These are phyloP conservation scores for Pyrgilauda ruficollis DNA, from an alignment of 2,113 vertebrate genomes.

Conservation along the genomic window DNA sequence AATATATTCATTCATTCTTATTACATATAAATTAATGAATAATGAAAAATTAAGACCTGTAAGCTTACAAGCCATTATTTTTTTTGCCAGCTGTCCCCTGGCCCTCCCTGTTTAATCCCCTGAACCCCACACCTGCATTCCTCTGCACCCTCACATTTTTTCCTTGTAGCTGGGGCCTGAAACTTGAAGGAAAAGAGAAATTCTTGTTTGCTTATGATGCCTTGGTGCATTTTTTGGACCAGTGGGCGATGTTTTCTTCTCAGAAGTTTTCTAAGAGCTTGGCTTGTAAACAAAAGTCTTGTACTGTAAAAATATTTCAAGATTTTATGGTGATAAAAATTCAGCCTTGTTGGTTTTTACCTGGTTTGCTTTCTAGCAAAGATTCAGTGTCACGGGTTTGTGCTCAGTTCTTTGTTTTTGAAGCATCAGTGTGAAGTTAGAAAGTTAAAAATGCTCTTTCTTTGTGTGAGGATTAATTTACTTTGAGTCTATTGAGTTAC, in stretches of 20 bases:
- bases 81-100: neutral
- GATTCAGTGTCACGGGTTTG: rapidly evolving
- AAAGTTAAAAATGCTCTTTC: rapidly evolving
- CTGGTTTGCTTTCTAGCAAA: rapidly evolving
- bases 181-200: rapidly evolving
- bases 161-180: no score
- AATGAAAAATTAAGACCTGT: rapidly evolving
- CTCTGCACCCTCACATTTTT: neutral
- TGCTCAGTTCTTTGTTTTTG: neutral
- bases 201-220: rapidly evolving
- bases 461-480: rapidly evolving
- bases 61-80: rapidly evolving
- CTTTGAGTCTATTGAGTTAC: rapidly evolving
- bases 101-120: neutral
- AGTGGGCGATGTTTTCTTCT: rapidly evolving
- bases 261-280: rapidly evolving
- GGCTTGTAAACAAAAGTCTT: rapidly evolving
- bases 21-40: rapidly evolving
- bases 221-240: rapidly evolving
- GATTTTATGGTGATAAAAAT: rapidly evolving
- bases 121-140: neutral
- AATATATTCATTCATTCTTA: rapidly evolving
- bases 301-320: rapidly evolving
- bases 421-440: rapidly evolving
- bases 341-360: rapidly evolving